These are phyloP conservation scores for Hololepta plana DNA, from an alignment of 2,888 invertebrate genomes.

Conservation along the genomic window DNA sequence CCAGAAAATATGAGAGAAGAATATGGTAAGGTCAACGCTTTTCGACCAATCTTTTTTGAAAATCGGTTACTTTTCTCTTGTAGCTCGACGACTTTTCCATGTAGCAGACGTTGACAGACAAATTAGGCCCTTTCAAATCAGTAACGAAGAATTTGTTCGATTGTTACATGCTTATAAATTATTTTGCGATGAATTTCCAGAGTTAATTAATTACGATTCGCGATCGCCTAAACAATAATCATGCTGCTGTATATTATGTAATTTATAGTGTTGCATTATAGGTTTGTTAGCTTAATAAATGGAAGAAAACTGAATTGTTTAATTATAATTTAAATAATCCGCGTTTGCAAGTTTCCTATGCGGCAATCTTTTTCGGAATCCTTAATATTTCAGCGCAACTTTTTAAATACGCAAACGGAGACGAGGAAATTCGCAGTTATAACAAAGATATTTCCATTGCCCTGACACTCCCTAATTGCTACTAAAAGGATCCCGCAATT, in stretches of 20 bases:
- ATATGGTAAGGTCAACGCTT: conserved; percentile 31
- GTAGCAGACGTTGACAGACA: conserved; percentile 53
- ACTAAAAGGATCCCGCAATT: no score
- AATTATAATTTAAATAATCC: conserved; percentile 1
- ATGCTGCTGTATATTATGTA: conserved; percentile 1
- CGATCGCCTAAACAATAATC: conserved; percentile 29
- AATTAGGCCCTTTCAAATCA: conserved; percentile 51
- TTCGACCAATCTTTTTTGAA: no score
- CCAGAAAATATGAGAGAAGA: conserved; percentile 49
- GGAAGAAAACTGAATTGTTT: no score
- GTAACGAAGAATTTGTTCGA: conserved; percentile 59
- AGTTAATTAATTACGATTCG: conserved; percentile 47
- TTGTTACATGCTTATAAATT: conserved; percentile 61
- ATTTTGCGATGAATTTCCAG: conserved; percentile 48
- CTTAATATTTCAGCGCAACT: conserved; percentile 2
- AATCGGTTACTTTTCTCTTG: no score
- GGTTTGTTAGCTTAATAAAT: no score
- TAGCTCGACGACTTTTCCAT: conserved; percentile 38
- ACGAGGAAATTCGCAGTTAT: no score
- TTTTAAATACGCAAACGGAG: no score
- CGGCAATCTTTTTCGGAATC: conserved; percentile 1
- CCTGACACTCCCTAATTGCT: no score
- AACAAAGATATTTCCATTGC: no score
- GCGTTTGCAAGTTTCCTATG: background rate
- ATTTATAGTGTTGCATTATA: no score